Conservation (phyloP, 2,888 invertebrate genomes). For the Diarsia rubi region DNA sequence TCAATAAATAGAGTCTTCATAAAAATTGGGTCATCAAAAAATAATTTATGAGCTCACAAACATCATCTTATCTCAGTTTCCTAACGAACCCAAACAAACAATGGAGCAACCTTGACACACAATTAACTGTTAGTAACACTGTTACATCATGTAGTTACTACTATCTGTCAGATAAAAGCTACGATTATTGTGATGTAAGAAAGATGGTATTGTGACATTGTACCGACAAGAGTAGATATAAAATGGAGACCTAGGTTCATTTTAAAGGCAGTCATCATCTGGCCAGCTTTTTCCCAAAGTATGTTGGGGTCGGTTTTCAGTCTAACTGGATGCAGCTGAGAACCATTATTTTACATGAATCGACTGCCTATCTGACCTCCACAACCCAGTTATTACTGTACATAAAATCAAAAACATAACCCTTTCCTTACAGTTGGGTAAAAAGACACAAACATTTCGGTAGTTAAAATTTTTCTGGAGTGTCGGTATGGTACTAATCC, state of each 20-base stretch:
- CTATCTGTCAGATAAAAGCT: slow-evolving; percentile 61
- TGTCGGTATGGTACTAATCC: too few species aligned
- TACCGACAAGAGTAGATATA: slow-evolving; percentile 3
- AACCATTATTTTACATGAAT: too few species aligned
- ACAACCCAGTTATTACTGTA: background rate
- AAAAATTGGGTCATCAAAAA: slow-evolving; percentile 47
- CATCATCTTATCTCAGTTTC: slow-evolving; percentile 49
- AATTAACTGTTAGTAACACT: slow-evolving; percentile 61
- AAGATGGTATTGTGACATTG: slow-evolving; percentile 38
- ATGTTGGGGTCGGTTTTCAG: too few species aligned
- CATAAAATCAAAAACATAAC: background rate
- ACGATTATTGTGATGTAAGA: slow-evolving; percentile 61
- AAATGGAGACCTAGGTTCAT: background rate
- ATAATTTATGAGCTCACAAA: slow-evolving; percentile 1
- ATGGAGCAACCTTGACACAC: slow-evolving; percentile 64
- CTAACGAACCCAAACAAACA: slow-evolving; percentile 54
- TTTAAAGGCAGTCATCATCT: background rate
- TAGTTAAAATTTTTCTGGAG: background rate
- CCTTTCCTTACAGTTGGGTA: too few species aligned
- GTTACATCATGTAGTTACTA: slow-evolving; percentile 62
- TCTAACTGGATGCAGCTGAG: too few species aligned
- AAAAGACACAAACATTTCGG: background rate
- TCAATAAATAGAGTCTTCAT: background rate
- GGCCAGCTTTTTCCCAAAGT: too few species aligned
- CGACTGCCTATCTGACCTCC: too few species aligned